Percentiles rank a stretch among this genome's conserved stretches.
phyloP scores from a whole-genome alignment of 2,888 invertebrate species.

The Ctena decussata region DNA sequence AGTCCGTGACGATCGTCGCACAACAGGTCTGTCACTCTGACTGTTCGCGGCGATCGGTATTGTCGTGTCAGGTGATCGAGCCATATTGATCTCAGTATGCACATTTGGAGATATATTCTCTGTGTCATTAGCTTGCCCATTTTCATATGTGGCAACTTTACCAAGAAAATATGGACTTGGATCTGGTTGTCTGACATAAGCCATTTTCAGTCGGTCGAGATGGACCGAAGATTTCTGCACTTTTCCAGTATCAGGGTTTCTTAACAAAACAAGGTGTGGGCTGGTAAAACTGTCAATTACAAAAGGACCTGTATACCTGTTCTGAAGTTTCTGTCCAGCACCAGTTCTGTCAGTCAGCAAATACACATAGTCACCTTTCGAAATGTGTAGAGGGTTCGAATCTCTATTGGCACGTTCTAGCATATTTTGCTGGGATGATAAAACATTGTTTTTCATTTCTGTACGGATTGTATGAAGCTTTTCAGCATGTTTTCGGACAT shows the following conservation, averaged over 20 bases:
- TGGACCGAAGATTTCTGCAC: constrained; percentile 18
- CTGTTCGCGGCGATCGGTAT: too few relatives aligned
- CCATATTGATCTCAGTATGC: too few relatives aligned
- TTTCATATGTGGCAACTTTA: too few relatives aligned
- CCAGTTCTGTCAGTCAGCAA: constrained; percentile 2
- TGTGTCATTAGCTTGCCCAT: too few relatives aligned
- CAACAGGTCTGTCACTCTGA: too few relatives aligned
- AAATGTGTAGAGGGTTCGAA: not conserved
- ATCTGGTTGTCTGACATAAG: constrained; percentile 21
- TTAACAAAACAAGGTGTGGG: constrained; percentile 12
- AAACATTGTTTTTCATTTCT: constrained; percentile 1
- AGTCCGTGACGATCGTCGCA: too few relatives aligned
- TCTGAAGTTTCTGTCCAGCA: constrained; percentile 25
- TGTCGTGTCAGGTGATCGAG: too few relatives aligned
- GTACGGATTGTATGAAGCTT: not conserved
- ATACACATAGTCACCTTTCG: constrained; percentile 32
- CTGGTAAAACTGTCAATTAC: constrained; percentile 3
- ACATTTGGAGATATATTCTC: too few relatives aligned
- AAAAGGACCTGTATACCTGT: constrained; percentile 22
- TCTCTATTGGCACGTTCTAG: not conserved
- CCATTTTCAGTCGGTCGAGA: constrained; percentile 33
- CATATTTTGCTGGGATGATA: constrained; percentile 11
- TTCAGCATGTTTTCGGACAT: constrained; percentile 10
- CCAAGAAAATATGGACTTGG: not conserved
- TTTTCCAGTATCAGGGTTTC: not conserved